A percentile compares a stretch with the other conserved stretches of the same genome.
phyloP scores from a whole-genome alignment of 2,888 invertebrate genomes.

The Eurois occulta region DNA sequence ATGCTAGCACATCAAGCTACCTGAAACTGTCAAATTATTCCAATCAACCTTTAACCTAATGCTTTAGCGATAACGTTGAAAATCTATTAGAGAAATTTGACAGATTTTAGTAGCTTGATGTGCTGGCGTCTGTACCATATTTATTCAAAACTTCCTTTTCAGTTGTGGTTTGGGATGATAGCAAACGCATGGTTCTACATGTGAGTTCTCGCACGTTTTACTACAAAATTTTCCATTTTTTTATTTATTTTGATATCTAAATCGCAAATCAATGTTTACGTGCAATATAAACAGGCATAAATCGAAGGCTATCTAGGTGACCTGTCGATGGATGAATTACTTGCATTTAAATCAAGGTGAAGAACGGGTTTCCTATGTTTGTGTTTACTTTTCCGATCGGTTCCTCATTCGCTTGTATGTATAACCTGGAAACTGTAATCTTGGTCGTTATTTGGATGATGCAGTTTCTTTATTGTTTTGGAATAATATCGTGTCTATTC shows the following conservation, averaged over 20 bases:
- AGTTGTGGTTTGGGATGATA: not conserved
- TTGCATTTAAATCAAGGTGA: slow-evolving; percentile 48
- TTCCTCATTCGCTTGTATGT: slow-evolving; percentile 11
- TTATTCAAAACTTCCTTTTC: not conserved
- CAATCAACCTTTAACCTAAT: too few species aligned
- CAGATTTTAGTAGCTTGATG: too few species aligned
- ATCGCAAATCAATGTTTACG: slow-evolving; percentile 34
- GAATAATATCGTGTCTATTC: not conserved
- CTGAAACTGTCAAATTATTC: too few species aligned
- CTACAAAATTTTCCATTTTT: slow-evolving; percentile 17
- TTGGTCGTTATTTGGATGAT: not conserved
- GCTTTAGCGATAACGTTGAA: too few species aligned
- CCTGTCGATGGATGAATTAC: slow-evolving; percentile 45
- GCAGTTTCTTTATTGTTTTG: not conserved
- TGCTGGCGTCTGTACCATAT: not conserved
- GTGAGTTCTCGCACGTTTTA: slow-evolving; percentile 21
- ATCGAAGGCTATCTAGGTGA: slow-evolving; percentile 49
- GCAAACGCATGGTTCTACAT: not conserved
- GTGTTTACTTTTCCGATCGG: slow-evolving; percentile 24
- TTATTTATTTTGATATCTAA: slow-evolving; percentile 50
- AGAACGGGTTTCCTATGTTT: slow-evolving; percentile 40
- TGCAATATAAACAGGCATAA: slow-evolving; percentile 48
- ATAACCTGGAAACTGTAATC: slow-evolving; percentile 22
- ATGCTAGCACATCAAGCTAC: too few species aligned
- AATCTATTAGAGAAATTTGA: too few species aligned